A percentile compares a stretch with the other conserved stretches of the same genome.
These are phyloP conservation scores for Parnassius glacialis DNA, from an alignment of 2,888 invertebrate genomes.

Conservation along the genomic window DNA sequence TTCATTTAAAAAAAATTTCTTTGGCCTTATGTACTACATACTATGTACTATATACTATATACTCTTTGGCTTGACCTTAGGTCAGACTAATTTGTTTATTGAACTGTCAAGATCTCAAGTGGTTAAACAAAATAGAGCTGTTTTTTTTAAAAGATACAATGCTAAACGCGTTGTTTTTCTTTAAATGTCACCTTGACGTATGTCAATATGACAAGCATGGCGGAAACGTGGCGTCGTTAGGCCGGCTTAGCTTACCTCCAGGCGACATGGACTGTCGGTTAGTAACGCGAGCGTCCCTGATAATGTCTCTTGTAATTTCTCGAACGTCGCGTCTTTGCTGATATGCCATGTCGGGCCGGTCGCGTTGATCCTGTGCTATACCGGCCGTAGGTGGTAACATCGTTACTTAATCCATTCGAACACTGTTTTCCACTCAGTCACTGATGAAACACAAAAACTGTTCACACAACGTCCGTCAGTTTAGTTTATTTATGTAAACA, in stretches of 20 bases:
- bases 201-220: constrained; percentile 80
- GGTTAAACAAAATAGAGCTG: constrained; percentile 34
- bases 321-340: constrained; percentile 73
- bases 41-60: no score
- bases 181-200: constrained; percentile 79
- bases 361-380: constrained; percentile 70
- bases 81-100: no score
- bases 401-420: constrained; percentile 73
- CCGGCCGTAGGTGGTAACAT: constrained; percentile 78
- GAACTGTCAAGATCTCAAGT: no score
- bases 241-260: constrained; percentile 66
- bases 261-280: constrained; percentile 73
- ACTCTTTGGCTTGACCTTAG: no score
- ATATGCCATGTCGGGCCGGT: constrained; percentile 76
- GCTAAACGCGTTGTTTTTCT: constrained; percentile 69
- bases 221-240: constrained; percentile 80
- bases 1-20: no score
- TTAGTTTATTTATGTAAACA: constrained; percentile 33
- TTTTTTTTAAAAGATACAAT: constrained; percentile 45
- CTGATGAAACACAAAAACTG: constrained; percentile 40
- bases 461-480: constrained; percentile 35
- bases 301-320: constrained; percentile 71
- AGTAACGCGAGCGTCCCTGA: constrained; percentile 68
- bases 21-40: no score
- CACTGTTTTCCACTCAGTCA: constrained; percentile 49